Base-by-base conservation (phyloP, 2,113 vertebrate species). In the Planiliza haematocheilus region DNA sequence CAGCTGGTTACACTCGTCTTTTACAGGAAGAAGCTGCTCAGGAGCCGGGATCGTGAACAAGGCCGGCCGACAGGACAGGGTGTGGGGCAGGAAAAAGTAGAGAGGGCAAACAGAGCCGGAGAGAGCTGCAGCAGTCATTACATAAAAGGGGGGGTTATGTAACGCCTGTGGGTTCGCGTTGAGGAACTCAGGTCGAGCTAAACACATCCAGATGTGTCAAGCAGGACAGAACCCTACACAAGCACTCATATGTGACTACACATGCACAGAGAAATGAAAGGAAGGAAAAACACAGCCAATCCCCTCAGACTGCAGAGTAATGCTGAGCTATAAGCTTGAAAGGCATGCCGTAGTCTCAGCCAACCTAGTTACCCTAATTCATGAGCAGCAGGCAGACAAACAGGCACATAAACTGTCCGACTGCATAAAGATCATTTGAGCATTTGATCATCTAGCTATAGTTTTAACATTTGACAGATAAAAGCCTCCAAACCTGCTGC, bases 161-260 rank as follows among this genome's bases (percentile, higher is more conserved):
- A 92, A 91, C 57, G 67, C 73, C 82, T 83, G 78, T 89, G 89
- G 87, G 82, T 87, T 86, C 48, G 73, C 79, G 78, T 79, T 77
- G 65, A 81, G 83, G 83, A 89, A 86, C 86, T 86, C 17, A 64
- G 75, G 53, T 72, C 18, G 59, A 80, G 76, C 72, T 83, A 88
- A 92, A 89, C 81, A 68, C 82, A 88, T 88, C 89, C 91, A 91
- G 91, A 91, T 91, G 87, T 89, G 87, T 86, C 57, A 60, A 71
- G 82, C 56, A 49, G 76, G 79, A 88, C 63, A 74, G 66, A 69
- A 81, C 85, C 68, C 46, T 80, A 76, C 63, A 77, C 81, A 81
- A 14, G 37, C 21, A 10, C 45, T 66, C 56, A 14, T 39, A 55
- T 42, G 55, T 49, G 51, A 16, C 63, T 4, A 70, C 43, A 66